Conservation (phyloP, 2,888 invertebrate species). For the Aspidapion aeneum region DNA sequence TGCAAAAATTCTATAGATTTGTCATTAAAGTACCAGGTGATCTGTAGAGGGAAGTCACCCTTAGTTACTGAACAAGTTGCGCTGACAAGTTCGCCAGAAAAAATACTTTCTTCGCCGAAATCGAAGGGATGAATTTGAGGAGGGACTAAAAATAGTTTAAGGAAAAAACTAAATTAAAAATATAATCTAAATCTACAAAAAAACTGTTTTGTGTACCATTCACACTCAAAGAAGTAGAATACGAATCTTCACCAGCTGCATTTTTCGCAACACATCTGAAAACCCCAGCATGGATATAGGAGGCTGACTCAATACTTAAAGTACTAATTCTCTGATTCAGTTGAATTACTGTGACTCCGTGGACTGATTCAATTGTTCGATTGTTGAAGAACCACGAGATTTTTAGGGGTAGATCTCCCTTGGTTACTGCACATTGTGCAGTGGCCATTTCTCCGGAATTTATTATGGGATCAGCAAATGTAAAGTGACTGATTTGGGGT, state of each 20-base stretch:
- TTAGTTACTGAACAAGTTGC: constrained; percentile 63
- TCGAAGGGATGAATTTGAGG: constrained; percentile 77
- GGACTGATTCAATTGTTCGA: constrained; percentile 11
- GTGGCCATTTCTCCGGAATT: constrained; percentile 62
- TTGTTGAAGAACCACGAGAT: constrained; percentile 34
- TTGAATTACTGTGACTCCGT: constrained; percentile 15
- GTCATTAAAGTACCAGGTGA: constrained; percentile 65
- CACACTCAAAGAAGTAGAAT: constrained; percentile 56
- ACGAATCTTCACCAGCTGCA: constrained; percentile 60
- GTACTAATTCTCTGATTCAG: constrained; percentile 50
- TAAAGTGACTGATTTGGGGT: constrained; percentile 48
- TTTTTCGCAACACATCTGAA: constrained; percentile 75
- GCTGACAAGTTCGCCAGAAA: constrained; percentile 42
- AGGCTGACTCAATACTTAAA: constrained; percentile 60
- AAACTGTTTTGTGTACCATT: constrained; percentile 57
- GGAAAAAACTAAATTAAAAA: constrained; percentile 4
- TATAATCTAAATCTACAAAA: constrained; percentile 3
- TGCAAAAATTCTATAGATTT: constrained; percentile 49
- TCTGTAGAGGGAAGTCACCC: constrained; percentile 74
- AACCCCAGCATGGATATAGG: constrained; percentile 65
- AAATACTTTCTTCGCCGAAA: constrained; percentile 66
- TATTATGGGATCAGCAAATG: constrained; percentile 50
- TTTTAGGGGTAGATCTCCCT: constrained; percentile 61
- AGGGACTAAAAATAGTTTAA: constrained; percentile 54
- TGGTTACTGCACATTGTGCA: constrained; percentile 58